phyloP scores from a whole-genome alignment of 2,797 vertebrate genomes.

The Parambassis ranga region DNA sequence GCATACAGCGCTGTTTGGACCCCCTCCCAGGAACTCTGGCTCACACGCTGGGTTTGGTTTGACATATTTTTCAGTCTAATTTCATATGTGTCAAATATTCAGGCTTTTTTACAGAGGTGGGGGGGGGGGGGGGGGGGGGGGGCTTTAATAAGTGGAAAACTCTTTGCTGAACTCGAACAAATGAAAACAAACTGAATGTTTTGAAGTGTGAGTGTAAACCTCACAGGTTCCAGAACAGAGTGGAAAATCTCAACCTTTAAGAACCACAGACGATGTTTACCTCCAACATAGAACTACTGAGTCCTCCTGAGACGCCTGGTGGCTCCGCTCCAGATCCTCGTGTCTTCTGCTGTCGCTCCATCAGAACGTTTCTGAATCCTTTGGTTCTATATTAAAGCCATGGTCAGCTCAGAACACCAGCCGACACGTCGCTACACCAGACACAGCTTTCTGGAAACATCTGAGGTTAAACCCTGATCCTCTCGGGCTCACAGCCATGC shows the following conservation, averaged over 20 bases:
- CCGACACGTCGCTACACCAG: too few species aligned
- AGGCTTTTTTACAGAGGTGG: too few species aligned
- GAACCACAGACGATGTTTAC: background rate
- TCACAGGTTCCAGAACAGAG: background rate
- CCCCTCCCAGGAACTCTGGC: background rate
- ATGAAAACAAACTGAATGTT: background rate
- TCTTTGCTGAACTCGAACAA: background rate
- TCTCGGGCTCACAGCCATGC: too few species aligned
- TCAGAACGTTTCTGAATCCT: too few species aligned
- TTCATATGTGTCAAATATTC: background rate
- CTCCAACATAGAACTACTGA: background rate
- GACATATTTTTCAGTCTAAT: background rate
- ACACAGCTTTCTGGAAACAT: too few species aligned
- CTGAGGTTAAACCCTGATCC: too few species aligned
- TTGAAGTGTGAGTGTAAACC: background rate
- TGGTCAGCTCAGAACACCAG: too few species aligned
- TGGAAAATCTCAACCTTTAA: background rate
- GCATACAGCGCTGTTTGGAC: too few species aligned
- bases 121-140: background rate
- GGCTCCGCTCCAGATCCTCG: too few species aligned
- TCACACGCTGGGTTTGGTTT: background rate
- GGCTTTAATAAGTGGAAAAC: background rate
- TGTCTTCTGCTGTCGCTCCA: too few species aligned
- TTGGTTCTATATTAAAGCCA: too few species aligned
- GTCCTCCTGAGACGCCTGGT: background rate